A percentile compares a stretch with the other conserved stretches of the same genome.
These are phyloP conservation scores for Lycodopsis pacificus DNA, from an alignment of 2,797 vertebrate genomes.

Conservation along the genomic window DNA sequence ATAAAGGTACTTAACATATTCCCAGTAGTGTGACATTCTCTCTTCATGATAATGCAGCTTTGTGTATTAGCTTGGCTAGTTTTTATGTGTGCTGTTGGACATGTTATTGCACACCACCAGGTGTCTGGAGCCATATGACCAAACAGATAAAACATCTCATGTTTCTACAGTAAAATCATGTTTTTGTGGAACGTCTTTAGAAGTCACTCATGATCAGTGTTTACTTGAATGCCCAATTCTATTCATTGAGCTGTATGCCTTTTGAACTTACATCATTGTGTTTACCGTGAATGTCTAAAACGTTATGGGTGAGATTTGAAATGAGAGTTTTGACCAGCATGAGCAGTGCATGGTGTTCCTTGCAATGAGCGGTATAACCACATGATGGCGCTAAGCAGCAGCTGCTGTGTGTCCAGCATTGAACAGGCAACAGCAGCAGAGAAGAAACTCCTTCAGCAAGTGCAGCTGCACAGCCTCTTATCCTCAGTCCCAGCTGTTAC, in stretches of 20 bases:
- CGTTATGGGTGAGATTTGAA: neutral
- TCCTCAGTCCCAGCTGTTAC: constrained; percentile 14
- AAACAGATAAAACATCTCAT: neutral
- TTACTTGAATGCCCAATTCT: neutral
- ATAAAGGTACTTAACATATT: neutral
- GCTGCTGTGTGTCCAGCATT: constrained; percentile 14
- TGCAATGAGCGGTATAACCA: constrained; percentile 34
- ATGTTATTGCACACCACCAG: constrained; percentile 1
- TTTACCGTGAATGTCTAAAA: neutral
- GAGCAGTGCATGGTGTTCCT: rapidly evolving
- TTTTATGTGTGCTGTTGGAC: neutral
- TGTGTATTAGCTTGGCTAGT: neutral
- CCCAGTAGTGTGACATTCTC: neutral
- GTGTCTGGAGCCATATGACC: neutral
- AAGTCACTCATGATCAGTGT: neutral
- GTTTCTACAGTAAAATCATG: neutral
- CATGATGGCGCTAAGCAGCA: constrained; percentile 59
- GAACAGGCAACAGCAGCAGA: constrained; percentile 29
- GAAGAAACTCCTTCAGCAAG: constrained; percentile 6
- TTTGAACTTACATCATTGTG: neutral
- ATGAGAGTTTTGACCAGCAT: neutral
- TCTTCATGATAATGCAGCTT: neutral
- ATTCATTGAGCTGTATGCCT: neutral
- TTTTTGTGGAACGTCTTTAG: neutral
- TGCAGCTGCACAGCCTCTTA: constrained; percentile 33